Percentiles rank a stretch among this genome's conserved stretches.
These are phyloP conservation scores for Trididemnum clinides DNA, from an alignment of 23 tunicate species.

Conservation along the genomic window DNA sequence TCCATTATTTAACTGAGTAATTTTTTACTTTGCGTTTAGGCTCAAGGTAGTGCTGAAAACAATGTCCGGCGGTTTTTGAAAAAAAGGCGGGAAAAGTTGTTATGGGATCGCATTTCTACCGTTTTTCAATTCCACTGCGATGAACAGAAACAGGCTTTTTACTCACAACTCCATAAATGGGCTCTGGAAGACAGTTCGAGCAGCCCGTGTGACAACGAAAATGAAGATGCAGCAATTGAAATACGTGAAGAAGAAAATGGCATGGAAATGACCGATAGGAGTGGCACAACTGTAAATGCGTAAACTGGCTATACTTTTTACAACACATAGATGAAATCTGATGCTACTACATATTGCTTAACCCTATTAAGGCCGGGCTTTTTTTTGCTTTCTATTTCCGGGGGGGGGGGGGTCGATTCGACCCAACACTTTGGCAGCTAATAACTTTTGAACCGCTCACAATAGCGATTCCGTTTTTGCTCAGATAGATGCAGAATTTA, in stretches of 20 bases:
- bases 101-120: slow-evolving; percentile 59
- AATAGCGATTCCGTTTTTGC: too few species aligned
- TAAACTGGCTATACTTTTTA: not conserved
- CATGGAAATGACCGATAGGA: not conserved
- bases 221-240: not conserved
- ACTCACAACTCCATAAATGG: slow-evolving; percentile 47
- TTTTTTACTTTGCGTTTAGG: slow-evolving; percentile 34
- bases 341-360: too few species aligned
- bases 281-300: not conserved
- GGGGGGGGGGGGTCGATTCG: too few species aligned
- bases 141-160: slow-evolving; percentile 31
- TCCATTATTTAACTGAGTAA: too few species aligned
- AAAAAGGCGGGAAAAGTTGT: slow-evolving; percentile 12
- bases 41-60: slow-evolving; percentile 35
- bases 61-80: slow-evolving; percentile 44
- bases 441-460: too few species aligned
- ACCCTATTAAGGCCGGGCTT: too few species aligned
- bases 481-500: too few species aligned
- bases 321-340: too few species aligned
- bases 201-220: not conserved
- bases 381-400: too few species aligned
- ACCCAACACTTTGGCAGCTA: too few species aligned
- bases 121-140: slow-evolving; percentile 52
- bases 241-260: not conserved
- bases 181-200: not conserved